Conservation (phyloP, 2,113 vertebrate genomes). For the Oncorhynchus mykiss region DNA sequence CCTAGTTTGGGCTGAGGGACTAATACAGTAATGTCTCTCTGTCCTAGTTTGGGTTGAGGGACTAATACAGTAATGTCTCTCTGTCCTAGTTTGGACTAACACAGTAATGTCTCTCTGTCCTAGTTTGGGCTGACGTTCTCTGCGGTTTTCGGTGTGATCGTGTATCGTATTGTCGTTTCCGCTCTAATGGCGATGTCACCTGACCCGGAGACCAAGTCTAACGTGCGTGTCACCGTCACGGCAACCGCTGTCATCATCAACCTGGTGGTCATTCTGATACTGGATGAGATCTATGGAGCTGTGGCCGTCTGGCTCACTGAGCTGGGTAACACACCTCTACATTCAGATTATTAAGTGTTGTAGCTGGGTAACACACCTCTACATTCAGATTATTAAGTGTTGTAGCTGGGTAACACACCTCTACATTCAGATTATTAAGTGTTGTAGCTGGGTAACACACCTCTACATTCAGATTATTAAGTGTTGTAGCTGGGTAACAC, state of each 20-base stretch:
- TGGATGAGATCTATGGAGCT: conserved; percentile 92
- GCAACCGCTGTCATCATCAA: conserved; percentile 96
- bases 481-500: too few relatives aligned
- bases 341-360: neutral
- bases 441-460: too few relatives aligned
- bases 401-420: too few relatives aligned
- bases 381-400: neutral
- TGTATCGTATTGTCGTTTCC: conserved; percentile 89
- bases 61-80: too few relatives aligned
- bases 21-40: too few relatives aligned
- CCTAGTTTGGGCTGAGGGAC: too few relatives aligned
- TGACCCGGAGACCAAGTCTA: conserved; percentile 81
- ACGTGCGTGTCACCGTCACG: conserved; percentile 86
- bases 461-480: too few relatives aligned
- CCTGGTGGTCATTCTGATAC: conserved; percentile 91
- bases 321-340: conserved; percentile 75
- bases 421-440: too few relatives aligned
- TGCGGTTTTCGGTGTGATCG: conserved; percentile 89
- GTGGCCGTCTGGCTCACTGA: conserved; percentile 95
- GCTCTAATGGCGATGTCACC: conserved; percentile 88
- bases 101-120: too few relatives aligned
- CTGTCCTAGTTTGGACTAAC: too few relatives aligned
- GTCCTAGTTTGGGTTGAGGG: too few relatives aligned
- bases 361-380: neutral
- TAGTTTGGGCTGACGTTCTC: conserved; percentile 92